A percentile compares a stretch with the other conserved stretches of the same genome.
Evolutionary conservation across 2,888 invertebrate genomes (phyloP).

Genomic region (Eupithecia inturbata): DNA sequence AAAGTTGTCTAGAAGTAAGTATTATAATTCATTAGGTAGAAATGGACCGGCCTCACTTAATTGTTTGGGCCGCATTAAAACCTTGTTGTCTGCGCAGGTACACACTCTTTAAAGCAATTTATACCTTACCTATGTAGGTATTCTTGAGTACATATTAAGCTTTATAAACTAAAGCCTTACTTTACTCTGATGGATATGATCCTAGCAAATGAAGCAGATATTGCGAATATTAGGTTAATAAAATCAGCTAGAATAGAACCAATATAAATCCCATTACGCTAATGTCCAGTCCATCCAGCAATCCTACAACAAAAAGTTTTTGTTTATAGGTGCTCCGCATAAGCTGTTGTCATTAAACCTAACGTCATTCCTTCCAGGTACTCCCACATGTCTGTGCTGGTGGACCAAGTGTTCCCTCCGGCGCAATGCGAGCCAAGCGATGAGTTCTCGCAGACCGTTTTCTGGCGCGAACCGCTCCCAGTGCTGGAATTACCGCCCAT

Average conservation of each 20-base stretch:
- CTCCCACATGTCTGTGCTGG: slow-evolving; percentile 96
- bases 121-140: not conserved
- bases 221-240: not conserved
- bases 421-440: slow-evolving; percentile 85
- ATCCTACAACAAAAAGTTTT: not conserved
- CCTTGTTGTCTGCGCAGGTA: not conserved
- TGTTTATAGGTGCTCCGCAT: not conserved
- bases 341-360: not conserved
- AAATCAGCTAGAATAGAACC: not conserved
- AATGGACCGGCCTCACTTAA: not conserved
- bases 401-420: slow-evolving; percentile 98
- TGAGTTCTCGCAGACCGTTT: slow-evolving; percentile 93
- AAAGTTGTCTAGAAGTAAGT: slow-evolving; percentile 1
- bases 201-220: not conserved
- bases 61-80: not conserved
- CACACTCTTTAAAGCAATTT: not conserved
- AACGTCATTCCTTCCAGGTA: slow-evolving; percentile 85
- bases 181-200: not conserved
- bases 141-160: not conserved
- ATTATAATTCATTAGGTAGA: not conserved
- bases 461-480: slow-evolving; percentile 95
- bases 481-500: slow-evolving; percentile 54
- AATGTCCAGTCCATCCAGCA: not conserved
- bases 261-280: not conserved
- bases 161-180: not conserved